Evolutionary conservation across 2,888 invertebrate species (phyloP), one percentile per base, ranked within the genome.

Genomic region (Amphipyra tragopoginis): DNA sequence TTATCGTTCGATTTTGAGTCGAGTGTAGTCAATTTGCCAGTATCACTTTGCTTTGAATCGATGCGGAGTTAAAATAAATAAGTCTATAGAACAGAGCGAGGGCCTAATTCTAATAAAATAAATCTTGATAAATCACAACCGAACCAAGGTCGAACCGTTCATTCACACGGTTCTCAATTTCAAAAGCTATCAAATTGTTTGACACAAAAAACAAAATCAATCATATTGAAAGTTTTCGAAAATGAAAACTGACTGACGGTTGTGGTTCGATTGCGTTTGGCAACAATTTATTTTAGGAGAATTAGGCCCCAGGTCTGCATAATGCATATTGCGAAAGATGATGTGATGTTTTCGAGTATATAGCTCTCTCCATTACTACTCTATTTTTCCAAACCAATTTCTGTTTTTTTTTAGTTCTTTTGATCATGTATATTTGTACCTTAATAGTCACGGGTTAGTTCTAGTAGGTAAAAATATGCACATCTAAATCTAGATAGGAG

Each of bases 261-360:
- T n/a, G n/a, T n/a, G n/a, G n/a, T n/a, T n/a, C n/a, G n/a, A n/a
- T n/a, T n/a, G n/a, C n/a, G n/a, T n/a, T n/a, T n/a, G n/a, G n/a
- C n/a, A n/a, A n/a, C n/a, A n/a, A n/a, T n/a, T n/a, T n/a, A n/a
- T n/a, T n/a, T n/a, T n/a, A n/a, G n/a, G n/a, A n/a, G n/a, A n/a
- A n/a, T n/a, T n/a, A n/a, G n/a, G n/a, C n/a, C n/a, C n/a, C n/a
- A n/a, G n/a, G n/a, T n/a, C n/a, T n/a, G n/a, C n/a, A n/a, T n/a
- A n/a, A n/a, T n/a, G 47, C 14, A 48, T 66, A 67, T 72, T 39
- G 45, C 42, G 49, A 42, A 65, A 29, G 58, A 33, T 52, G 43
- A 58, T 71, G 65, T 58, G 65, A 58, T 49, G 43, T 60, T 48
- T 52, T 54, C 49, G n/a, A n/a, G n/a, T n/a, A n/a, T n/a, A n/a